These are phyloP conservation scores for Hypocryptadius cinnamomeus DNA, from an alignment of 2,113 vertebrate species.

Conservation along the genomic window DNA sequence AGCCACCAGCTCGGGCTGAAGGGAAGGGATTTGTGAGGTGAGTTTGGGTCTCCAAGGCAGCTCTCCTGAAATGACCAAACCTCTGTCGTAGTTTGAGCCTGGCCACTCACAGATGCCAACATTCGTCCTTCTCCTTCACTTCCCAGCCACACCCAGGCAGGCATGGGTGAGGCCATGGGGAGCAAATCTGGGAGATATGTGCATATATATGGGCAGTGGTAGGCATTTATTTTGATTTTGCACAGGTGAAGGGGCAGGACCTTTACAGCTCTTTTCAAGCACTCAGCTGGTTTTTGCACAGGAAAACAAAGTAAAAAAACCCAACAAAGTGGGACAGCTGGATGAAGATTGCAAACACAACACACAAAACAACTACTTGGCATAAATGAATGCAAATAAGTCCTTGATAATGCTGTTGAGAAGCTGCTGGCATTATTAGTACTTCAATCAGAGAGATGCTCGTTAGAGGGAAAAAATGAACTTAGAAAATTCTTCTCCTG, in stretches of 20 bases:
- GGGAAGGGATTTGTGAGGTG: neutral
- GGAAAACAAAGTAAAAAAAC: neutral
- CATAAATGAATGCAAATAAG: neutral
- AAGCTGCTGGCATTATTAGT: neutral
- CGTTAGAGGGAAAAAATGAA: neutral
- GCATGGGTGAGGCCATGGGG: neutral
- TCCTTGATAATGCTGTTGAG: neutral
- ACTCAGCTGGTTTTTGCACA: neutral
- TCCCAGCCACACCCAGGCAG: neutral
- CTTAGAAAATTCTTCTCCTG: neutral
- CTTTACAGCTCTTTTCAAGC: neutral
- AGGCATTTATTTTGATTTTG: neutral
- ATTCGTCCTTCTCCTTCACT: fast-evolving
- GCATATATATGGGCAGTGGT: fast-evolving
- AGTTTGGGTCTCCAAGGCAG: neutral
- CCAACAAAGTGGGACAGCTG: neutral
- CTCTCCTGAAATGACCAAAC: neutral
- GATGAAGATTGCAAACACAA: neutral
- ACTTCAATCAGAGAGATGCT: neutral
- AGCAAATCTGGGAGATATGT: neutral
- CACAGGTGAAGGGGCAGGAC: neutral
- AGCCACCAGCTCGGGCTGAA: neutral
- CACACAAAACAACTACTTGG: neutral
- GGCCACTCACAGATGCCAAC: fast-evolving
- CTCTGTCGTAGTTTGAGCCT: neutral